Evolutionary conservation across 2,888 invertebrate species (phyloP).

Genomic region (Leptura quadrifasciata): DNA sequence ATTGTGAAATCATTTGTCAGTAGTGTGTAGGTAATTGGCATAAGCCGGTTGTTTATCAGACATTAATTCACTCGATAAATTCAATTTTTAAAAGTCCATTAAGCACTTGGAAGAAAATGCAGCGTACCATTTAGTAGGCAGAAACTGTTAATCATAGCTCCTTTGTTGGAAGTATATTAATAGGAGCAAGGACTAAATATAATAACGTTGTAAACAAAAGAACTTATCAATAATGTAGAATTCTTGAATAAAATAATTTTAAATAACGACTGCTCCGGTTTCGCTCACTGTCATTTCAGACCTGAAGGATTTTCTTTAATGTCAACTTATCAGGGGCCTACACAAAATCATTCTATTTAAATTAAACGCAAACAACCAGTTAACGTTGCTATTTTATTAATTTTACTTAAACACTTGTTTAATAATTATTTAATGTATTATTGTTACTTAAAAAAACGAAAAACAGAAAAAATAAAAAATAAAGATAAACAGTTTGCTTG

Average conservation of each 20-base stretch:
- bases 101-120: background rate
- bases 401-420: no score
- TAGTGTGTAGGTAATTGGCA: constrained; percentile 23
- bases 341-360: no score
- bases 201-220: background rate
- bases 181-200: constrained; percentile 21
- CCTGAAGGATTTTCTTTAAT: no score
- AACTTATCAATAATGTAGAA: background rate
- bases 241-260: constrained; percentile 19
- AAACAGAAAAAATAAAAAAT: no score
- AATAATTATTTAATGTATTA: no score
- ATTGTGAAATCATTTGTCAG: constrained; percentile 40
- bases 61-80: constrained; percentile 23
- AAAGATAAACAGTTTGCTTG: no score
- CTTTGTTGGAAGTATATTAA: constrained; percentile 20
- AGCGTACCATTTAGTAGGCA: background rate
- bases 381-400: no score
- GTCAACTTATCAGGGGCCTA: no score
- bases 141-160: constrained; percentile 19
- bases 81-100: constrained; percentile 11
- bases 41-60: constrained; percentile 2
- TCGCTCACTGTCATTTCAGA: no score
- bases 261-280: no score
- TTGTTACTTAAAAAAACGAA: no score
- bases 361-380: no score